Evolutionary conservation across 2,888 invertebrate genomes (phyloP).

Genomic region (Anorthoa munda): DNA sequence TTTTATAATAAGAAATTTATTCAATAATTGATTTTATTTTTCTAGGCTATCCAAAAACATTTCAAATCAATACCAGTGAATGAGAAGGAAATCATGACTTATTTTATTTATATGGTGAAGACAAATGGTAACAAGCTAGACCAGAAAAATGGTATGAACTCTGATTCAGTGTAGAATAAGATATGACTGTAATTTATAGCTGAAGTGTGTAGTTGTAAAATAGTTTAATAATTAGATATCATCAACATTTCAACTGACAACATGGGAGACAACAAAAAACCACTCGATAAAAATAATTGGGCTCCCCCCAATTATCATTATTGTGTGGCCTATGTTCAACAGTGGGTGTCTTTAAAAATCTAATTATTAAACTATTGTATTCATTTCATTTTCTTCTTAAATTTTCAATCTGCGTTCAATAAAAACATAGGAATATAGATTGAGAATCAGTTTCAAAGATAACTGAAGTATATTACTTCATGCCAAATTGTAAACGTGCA

Average conservation of each 20-base stretch:
- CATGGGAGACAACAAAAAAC: no score
- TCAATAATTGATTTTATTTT: conserved; percentile 69
- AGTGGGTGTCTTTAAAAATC: no score
- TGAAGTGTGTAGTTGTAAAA: conserved; percentile 75
- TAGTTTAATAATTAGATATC: conserved; percentile 69
- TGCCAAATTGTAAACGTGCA: conserved; percentile 72
- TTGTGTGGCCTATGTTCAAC: no score
- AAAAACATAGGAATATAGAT: conserved; percentile 72
- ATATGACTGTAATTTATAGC: conserved; percentile 76
- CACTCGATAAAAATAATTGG: no score
- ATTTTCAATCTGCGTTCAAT: conserved; percentile 77
- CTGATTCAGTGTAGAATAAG: conserved; percentile 88
- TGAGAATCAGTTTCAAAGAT: conserved; percentile 71
- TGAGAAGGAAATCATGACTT: conserved; percentile 98
- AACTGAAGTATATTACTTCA: conserved; percentile 81
- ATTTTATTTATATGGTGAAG: conserved; percentile 99
- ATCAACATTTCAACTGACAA: no score
- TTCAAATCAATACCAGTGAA: conserved; percentile 98
- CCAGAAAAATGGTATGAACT: conserved; percentile 94
- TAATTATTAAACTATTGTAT: conserved; percentile 48
- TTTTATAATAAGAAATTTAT: neutral
- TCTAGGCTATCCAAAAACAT: conserved; percentile 97
- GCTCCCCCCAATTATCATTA: no score
- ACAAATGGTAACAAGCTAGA: conserved; percentile 97
- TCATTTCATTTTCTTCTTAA: conserved; percentile 73